Conservation (phyloP, 2,113 vertebrate genomes). For the Merops nubicus region DNA sequence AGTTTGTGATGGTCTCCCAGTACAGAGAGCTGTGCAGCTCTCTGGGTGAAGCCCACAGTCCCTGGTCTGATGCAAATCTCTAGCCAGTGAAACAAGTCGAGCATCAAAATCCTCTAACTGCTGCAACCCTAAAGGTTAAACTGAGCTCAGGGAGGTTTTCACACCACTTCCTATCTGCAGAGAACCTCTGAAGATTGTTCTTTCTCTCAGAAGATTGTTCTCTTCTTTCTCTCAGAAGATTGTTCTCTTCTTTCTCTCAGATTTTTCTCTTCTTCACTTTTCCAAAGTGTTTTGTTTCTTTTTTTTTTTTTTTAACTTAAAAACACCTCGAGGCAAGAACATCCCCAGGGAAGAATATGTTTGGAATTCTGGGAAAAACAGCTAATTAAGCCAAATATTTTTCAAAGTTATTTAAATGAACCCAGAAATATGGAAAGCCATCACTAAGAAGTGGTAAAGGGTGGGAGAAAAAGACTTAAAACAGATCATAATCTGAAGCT, state of each 20-base stretch:
- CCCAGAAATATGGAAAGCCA: background rate
- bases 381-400: background rate
- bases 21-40: rapidly evolving
- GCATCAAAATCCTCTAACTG: background rate
- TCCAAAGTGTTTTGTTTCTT: background rate
- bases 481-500: background rate
- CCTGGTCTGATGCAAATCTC: background rate
- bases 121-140: background rate
- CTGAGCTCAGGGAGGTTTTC: background rate
- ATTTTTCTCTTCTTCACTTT: background rate
- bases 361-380: background rate
- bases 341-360: background rate
- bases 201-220: no score
- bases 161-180: background rate
- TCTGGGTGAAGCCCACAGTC: background rate
- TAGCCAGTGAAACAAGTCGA: background rate
- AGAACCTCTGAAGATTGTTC: background rate
- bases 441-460: background rate
- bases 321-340: background rate
- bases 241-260: no score
- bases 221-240: no score
- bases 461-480: background rate
- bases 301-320: background rate
- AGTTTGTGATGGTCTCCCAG: background rate
- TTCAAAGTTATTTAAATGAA: background rate